Conservation (phyloP, 2,888 invertebrate species). For the Phoenoteleia sp. region DNA sequence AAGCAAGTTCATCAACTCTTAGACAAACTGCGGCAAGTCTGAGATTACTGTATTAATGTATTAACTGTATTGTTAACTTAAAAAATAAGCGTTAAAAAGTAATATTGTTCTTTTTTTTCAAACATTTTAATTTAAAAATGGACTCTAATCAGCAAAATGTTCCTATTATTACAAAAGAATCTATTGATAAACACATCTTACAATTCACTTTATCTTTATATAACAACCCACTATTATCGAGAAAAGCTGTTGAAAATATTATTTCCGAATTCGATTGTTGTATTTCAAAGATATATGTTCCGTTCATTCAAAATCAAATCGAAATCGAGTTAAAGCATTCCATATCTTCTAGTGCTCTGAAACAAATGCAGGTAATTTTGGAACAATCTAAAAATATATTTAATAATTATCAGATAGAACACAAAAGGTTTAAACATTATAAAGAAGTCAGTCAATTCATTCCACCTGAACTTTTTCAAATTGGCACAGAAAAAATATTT, state of each 20-base stretch:
- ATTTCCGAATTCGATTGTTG: constrained; percentile 2
- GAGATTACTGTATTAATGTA: too few relatives aligned
- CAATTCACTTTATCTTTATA: constrained; percentile 34
- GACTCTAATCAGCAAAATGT: too few relatives aligned
- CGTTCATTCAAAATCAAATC: constrained; percentile 46
- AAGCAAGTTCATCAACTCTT: too few relatives aligned
- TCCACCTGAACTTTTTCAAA: constrained; percentile 53
- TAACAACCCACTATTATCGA: constrained; percentile 9
- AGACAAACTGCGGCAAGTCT: too few relatives aligned
- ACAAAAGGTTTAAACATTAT: constrained; percentile 56
- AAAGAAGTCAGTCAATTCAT: constrained; percentile 37
- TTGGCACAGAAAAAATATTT: constrained; percentile 43
- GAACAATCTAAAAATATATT: constrained; percentile 52
- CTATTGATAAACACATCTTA: background rate
- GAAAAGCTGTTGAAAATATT: background rate
- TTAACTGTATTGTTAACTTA: too few relatives aligned
- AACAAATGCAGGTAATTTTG: constrained; percentile 27
- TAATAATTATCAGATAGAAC: constrained; percentile 52
- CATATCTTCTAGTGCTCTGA: background rate
- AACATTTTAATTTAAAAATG: too few relatives aligned
- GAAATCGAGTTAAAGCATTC: background rate
- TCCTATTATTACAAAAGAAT: background rate
- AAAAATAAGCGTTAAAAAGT: too few relatives aligned
- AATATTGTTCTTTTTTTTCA: too few relatives aligned
- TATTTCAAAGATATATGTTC: constrained; percentile 9